phyloP scores from a whole-genome alignment of 2,888 invertebrate species.

The Ormyrus thymus region DNA sequence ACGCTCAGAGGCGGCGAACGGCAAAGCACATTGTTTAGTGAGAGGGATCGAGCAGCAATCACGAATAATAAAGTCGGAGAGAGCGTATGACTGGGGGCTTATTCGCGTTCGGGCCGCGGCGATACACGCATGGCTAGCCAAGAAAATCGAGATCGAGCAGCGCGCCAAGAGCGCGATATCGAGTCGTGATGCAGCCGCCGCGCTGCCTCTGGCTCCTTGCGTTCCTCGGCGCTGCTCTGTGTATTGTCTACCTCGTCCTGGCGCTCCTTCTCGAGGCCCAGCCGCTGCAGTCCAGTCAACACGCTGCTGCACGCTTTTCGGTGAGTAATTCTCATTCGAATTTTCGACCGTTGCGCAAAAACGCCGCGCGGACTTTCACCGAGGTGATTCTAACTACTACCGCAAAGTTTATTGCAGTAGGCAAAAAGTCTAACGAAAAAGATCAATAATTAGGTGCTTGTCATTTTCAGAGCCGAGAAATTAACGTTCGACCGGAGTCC shows the following conservation, averaged over 20 bases:
- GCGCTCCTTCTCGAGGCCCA: background rate
- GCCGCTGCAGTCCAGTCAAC: background rate
- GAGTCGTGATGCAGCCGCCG: background rate
- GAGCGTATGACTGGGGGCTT: background rate
- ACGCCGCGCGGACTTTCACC: no score
- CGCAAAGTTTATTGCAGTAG: no score
- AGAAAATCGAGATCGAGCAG: conserved; percentile 66
- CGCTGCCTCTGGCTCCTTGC: background rate
- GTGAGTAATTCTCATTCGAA: no score
- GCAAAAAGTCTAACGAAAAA: no score
- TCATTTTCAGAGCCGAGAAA: no score
- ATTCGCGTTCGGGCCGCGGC: background rate
- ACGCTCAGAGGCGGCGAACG: no score
- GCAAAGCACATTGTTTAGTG: background rate
- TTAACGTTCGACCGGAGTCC: no score
- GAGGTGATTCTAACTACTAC: conserved; percentile 17
- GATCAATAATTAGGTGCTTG: no score
- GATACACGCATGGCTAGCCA: conserved; percentile 64
- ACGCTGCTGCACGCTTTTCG: background rate
- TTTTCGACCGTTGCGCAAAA: no score
- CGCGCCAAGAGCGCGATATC: no score
- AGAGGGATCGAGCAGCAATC: background rate
- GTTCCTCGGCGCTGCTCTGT: background rate
- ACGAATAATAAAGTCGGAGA: background rate
- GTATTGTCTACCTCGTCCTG: background rate